A percentile compares a stretch with the other conserved stretches of the same genome.
Conservation (phyloP, 2,888 invertebrate genomes). For the Tachystola acroxantha region DNA sequence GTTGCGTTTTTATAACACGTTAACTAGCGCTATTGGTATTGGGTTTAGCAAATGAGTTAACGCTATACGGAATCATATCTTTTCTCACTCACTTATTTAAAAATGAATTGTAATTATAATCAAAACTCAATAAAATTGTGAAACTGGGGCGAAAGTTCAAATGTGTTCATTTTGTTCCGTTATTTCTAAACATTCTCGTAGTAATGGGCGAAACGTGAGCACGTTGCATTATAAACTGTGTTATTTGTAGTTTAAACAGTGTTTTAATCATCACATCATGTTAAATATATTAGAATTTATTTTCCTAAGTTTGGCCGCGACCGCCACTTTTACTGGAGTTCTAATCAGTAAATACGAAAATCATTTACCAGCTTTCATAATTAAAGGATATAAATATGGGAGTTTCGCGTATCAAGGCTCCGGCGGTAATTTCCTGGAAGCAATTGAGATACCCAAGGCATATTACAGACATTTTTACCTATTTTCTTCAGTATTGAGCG, state of each 20-base stretch:
- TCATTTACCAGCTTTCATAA: slow-evolving; percentile 81
- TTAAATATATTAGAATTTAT: slow-evolving; percentile 63
- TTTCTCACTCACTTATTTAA: neutral
- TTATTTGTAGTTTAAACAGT: neutral
- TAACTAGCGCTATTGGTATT: neutral
- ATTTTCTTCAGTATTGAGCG: slow-evolving; percentile 80
- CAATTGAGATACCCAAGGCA: slow-evolving; percentile 85
- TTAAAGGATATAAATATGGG: slow-evolving; percentile 84
- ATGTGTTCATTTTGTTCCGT: slow-evolving; percentile 1
- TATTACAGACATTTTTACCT: slow-evolving; percentile 90
- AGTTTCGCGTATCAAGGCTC: slow-evolving; percentile 81
- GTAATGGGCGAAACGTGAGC: neutral
- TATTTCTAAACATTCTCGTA: neutral
- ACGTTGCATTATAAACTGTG: neutral
- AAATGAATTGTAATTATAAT: no score
- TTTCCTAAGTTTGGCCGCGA: slow-evolving; percentile 58
- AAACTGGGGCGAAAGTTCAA: slow-evolving; percentile 6
- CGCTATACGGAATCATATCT: neutral
- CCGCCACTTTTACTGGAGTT: slow-evolving; percentile 75
- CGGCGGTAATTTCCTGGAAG: slow-evolving; percentile 56
- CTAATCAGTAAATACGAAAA: slow-evolving; percentile 82
- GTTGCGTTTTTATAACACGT: neutral
- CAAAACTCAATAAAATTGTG: neutral
- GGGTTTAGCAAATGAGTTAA: neutral
- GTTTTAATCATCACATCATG: slow-evolving; percentile 34